Percentiles rank a stretch among this genome's conserved stretches.
phyloP scores from a whole-genome alignment of 2,113 vertebrate genomes.

The Rutilus rutilus region DNA sequence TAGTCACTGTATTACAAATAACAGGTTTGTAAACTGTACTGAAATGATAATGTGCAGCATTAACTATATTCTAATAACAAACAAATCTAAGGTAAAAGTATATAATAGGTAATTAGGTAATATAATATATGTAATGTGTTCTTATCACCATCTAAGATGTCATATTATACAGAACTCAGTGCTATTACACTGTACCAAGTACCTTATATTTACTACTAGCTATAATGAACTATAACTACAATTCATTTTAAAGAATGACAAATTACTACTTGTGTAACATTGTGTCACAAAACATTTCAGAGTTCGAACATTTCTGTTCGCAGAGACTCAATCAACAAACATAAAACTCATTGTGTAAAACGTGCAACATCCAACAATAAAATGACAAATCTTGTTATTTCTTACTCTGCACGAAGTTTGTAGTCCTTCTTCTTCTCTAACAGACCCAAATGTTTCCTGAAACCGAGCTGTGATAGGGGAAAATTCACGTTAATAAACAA shows the following conservation, averaged over 20 bases:
- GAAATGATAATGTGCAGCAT: background rate
- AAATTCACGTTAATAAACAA: background rate
- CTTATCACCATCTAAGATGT: background rate
- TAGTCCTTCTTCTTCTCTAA: constrained; percentile 97
- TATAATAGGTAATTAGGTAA: background rate
- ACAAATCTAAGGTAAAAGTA: background rate
- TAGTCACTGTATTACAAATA: constrained; percentile 80
- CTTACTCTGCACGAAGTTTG: constrained; percentile 89
- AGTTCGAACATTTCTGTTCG: background rate
- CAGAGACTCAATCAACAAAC: background rate
- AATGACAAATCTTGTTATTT: constrained; percentile 12
- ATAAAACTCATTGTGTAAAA: background rate
- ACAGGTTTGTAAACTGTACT: background rate
- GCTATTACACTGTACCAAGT: background rate
- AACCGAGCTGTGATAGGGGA: constrained; percentile 76
- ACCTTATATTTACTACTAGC: background rate
- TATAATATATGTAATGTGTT: background rate
- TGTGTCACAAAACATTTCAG: background rate
- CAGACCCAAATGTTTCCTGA: constrained; percentile 84
- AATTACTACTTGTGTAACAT: background rate
- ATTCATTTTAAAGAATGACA: background rate
- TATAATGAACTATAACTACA: background rate
- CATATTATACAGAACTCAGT: background rate
- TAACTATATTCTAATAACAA: too few species aligned
- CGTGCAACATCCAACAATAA: background rate